Base-by-base conservation (phyloP, 2,888 invertebrate genomes). In the Parapristionchus giblindavisi region DNA sequence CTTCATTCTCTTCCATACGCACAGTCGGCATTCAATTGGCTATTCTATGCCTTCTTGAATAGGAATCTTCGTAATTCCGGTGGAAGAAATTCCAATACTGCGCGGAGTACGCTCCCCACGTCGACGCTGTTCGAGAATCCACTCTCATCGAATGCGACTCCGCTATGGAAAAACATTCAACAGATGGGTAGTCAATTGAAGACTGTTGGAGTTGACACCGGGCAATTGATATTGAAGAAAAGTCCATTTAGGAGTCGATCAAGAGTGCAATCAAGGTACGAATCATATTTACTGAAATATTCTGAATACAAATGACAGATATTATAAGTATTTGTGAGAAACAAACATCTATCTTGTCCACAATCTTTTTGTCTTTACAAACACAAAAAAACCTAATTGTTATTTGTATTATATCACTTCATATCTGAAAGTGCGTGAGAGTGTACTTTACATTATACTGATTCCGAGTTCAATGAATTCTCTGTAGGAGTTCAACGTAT, bases 11-110 rank as follows among this genome's bases (percentile, higher is more conserved):
- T 85, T 27, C 85, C 85, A 17, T 87, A 87, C 76, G 79, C 85
- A 2, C 86, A 87, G 75, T 80, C 81, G 24, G 85, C 87, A 8
- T 85, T 87, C 79, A 87, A 87, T 77, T 87, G 86, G 86, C 80
- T 87, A 54, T 87, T 87, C 81, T 87, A 87, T 78, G 87, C 86
- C 32, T 85, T 86, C 75, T 78, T 87, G 63, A 87, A 87, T 76
- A 77, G 83, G 60, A 81, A 85, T 48, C 76, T 84, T 38, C 78
- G 83, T 14, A 77, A 83, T 48, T 75, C 78, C 24, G 65, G 74
- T 38, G 65, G 74, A 43, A 52, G 74, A 11, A 52, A 29, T 27
- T 52, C 51, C 1, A 34, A 74, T 38, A 74, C 74, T 38, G 73
- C 61, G 4, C 1, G 73, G 14, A 61, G 60, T 27, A 73, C 60